Evolutionary conservation across 2,113 vertebrate species (phyloP).

Genomic region (Crotophaga sulcirostris): DNA sequence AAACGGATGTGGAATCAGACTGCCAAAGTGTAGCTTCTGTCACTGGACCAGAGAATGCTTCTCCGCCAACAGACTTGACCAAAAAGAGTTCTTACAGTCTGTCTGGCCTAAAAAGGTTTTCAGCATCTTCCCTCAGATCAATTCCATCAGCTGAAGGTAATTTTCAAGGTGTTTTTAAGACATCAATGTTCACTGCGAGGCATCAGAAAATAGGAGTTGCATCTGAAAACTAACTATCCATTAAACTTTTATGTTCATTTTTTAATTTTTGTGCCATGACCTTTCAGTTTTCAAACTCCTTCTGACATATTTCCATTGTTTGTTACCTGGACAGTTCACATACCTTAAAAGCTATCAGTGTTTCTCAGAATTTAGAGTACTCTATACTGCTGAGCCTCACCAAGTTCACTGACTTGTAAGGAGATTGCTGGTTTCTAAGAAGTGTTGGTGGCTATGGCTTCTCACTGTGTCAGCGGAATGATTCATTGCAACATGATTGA

Average conservation of each 20-base stretch:
- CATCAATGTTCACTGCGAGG: neutral
- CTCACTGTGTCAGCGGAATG: neutral
- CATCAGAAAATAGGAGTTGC: neutral
- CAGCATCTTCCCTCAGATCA: conserved; percentile 89
- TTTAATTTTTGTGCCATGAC: neutral
- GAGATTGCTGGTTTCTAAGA: neutral
- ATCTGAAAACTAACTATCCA: neutral
- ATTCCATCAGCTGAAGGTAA: conserved; percentile 91
- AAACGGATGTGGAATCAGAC: conserved; percentile 90
- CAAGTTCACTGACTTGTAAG: neutral
- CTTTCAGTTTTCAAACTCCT: neutral
- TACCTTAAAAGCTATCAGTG: neutral
- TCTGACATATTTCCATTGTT: neutral
- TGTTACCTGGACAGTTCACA: neutral
- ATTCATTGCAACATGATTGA: neutral
- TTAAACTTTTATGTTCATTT: neutral
- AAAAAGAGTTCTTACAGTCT: conserved; percentile 81
- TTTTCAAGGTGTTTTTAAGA: neutral
- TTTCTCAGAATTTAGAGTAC: neutral
- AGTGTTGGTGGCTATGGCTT: neutral
- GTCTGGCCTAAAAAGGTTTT: conserved; percentile 76
- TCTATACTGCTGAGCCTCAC: neutral
- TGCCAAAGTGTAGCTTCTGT: conserved; percentile 84
- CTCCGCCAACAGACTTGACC: conserved; percentile 75
- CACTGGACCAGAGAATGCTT: conserved; percentile 69